Percentiles rank a stretch among this genome's conserved stretches.
phyloP scores from a whole-genome alignment of 92 coral and sea anemone genomes.

The Phenganax subtilis region DNA sequence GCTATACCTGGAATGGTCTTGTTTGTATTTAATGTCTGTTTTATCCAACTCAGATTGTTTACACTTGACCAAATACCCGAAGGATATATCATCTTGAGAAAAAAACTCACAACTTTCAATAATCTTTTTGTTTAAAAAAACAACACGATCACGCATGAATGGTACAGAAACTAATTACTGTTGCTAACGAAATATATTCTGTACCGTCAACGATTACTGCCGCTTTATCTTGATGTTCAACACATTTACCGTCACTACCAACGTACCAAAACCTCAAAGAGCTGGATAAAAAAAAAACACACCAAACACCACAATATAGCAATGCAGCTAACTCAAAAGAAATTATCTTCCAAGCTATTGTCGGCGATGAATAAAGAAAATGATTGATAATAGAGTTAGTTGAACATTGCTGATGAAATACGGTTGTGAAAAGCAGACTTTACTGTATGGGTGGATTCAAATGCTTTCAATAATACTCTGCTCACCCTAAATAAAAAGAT shows the following conservation, averaged over 20 bases:
- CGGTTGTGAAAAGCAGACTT: no score
- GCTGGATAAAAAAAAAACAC: conserved; percentile 1
- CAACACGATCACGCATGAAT: background rate
- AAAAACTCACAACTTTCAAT: background rate
- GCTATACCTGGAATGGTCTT: conserved; percentile 38
- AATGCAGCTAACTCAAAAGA: background rate
- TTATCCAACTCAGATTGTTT: conserved; percentile 9
- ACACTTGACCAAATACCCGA: conserved; percentile 48
- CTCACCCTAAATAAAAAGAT: conserved; percentile 6
- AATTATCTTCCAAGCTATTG: no score
- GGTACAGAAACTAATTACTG: background rate
- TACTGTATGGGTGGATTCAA: no score
- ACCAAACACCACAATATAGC: background rate
- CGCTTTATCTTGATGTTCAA: conserved; percentile 43
- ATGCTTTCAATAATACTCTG: background rate
- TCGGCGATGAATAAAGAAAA: background rate
- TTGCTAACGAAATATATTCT: background rate
- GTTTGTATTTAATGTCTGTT: conserved; percentile 34
- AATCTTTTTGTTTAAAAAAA: background rate
- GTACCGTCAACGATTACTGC: conserved; percentile 47
- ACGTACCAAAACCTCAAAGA: conserved; percentile 50
- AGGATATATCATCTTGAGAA: conserved; percentile 28
- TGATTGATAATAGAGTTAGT: background rate
- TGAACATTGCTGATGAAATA: background rate
- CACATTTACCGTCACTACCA: conserved; percentile 43